Evolutionary conservation across 2,888 invertebrate genomes (phyloP).

Genomic region (Camptogramma bilineatum): DNA sequence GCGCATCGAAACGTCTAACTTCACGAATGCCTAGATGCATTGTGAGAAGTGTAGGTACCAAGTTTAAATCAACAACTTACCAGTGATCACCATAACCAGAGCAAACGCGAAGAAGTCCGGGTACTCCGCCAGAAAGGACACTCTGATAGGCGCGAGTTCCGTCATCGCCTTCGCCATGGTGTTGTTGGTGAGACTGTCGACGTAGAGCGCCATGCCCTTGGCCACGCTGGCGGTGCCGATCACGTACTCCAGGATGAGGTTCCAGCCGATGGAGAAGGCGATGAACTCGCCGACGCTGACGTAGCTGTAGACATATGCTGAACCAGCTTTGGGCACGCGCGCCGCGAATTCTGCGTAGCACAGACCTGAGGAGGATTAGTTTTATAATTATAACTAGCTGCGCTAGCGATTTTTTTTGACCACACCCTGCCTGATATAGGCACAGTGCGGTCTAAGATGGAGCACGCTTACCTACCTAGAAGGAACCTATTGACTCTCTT

Average conservation of each 20-base stretch:
- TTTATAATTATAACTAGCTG: too few relatives aligned
- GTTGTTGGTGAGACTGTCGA: constrained; percentile 89
- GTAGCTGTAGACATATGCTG: constrained; percentile 96
- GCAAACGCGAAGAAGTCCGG: constrained; percentile 92
- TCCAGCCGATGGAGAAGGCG: constrained; percentile 97
- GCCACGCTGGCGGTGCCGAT: constrained; percentile 93
- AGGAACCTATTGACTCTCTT: too few relatives aligned
- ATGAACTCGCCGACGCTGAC: constrained; percentile 96
- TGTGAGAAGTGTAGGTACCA: too few relatives aligned
- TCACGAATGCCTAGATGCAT: too few relatives aligned
- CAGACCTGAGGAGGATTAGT: constrained; percentile 84
- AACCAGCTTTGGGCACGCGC: constrained; percentile 94
- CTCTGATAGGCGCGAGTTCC: constrained; percentile 87
- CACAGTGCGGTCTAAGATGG: too few relatives aligned
- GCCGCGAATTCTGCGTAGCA: constrained; percentile 97
- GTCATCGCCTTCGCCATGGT: constrained; percentile 88
- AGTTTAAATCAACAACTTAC: constrained; percentile 69
- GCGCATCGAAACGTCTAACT: too few relatives aligned
- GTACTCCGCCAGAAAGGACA: constrained; percentile 88
- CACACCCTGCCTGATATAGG: too few relatives aligned
- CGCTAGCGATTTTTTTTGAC: too few relatives aligned
- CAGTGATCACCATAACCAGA: constrained; percentile 88
- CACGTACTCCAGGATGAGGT: constrained; percentile 94
- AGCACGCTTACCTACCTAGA: too few relatives aligned
- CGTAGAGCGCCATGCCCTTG: constrained; percentile 90